These are phyloP conservation scores for Pterobdella sp. DNA, from an alignment of 2,888 invertebrate species.

Conservation along the genomic window DNA sequence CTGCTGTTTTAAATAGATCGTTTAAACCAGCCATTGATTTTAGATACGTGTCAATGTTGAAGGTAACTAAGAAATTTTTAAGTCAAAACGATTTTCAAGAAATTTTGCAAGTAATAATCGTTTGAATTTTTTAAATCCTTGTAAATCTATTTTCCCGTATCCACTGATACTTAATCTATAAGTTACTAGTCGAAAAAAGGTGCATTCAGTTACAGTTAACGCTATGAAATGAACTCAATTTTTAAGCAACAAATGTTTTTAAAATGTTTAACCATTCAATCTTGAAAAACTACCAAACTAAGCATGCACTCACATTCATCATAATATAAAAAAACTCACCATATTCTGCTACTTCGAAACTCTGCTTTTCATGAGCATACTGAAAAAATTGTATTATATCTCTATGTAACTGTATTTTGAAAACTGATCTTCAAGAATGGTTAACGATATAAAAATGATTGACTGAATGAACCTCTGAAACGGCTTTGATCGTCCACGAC, in stretches of 20 bases:
- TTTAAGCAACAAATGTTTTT: too few species aligned
- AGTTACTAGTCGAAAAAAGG: neutral
- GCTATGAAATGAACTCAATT: too few species aligned
- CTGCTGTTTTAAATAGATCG: too few species aligned
- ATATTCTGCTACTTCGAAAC: conserved; percentile 27
- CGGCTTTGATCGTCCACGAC: conserved; percentile 20
- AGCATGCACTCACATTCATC: neutral
- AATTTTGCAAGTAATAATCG: neutral
- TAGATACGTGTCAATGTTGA: too few species aligned
- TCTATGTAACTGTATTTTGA: neutral
- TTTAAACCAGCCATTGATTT: too few species aligned
- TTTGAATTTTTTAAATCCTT: neutral
- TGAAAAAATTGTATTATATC: neutral
- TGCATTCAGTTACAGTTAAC: too few species aligned
- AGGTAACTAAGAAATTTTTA: neutral
- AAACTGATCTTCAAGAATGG: neutral
- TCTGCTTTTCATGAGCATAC: conserved; percentile 15
- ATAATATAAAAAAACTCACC: conserved; percentile 4
- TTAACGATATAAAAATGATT: neutral
- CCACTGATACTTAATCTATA: neutral
- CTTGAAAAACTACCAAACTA: neutral
- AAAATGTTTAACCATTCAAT: too few species aligned
- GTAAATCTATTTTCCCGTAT: neutral
- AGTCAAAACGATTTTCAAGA: neutral
- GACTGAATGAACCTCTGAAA: neutral